These are phyloP conservation scores for Aleiodes alternator DNA, from an alignment of 2,888 invertebrate genomes.

Conservation along the genomic window DNA sequence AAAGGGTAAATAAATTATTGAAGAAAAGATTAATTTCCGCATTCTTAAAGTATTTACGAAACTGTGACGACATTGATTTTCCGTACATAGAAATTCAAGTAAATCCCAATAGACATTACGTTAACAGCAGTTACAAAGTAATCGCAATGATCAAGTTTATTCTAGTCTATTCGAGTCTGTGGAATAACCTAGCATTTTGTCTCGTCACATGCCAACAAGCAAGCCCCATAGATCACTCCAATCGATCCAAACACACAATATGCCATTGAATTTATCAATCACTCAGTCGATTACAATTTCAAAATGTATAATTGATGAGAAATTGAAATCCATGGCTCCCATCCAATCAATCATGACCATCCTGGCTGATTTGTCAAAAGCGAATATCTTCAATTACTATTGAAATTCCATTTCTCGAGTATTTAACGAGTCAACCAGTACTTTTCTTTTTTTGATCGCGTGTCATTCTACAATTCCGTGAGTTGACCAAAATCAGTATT, in stretches of 20 bases:
- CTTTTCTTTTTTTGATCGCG: neutral
- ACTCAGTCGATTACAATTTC: constrained; percentile 2
- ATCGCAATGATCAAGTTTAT: constrained; percentile 17
- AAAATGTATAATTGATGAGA: constrained; percentile 43
- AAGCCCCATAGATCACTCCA: constrained; percentile 35
- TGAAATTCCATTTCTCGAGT: neutral
- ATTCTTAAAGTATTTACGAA: constrained; percentile 4
- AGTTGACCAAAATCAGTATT: neutral
- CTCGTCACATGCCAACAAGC: constrained; percentile 1
- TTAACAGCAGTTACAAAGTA: neutral
- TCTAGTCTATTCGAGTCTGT: constrained; percentile 1
- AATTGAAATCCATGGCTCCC: constrained; percentile 1
- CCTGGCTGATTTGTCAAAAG: neutral
- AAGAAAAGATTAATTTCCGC: constrained; percentile 24
- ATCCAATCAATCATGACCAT: constrained; percentile 7
- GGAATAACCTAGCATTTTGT: constrained; percentile 17
- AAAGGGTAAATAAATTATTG: neutral
- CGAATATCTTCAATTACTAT: neutral
- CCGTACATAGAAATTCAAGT: constrained; percentile 19
- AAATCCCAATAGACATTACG: constrained; percentile 15
- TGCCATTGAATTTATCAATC: constrained; percentile 25
- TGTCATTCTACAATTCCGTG: constrained; percentile 9
- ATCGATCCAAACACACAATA: constrained; percentile 27
- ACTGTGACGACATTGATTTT: constrained; percentile 24
- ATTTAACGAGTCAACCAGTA: neutral